A percentile compares a stretch with the other conserved stretches of the same genome.
Conservation (phyloP, 2,797 vertebrate genomes). For the Tokudaia muenninki region DNA sequence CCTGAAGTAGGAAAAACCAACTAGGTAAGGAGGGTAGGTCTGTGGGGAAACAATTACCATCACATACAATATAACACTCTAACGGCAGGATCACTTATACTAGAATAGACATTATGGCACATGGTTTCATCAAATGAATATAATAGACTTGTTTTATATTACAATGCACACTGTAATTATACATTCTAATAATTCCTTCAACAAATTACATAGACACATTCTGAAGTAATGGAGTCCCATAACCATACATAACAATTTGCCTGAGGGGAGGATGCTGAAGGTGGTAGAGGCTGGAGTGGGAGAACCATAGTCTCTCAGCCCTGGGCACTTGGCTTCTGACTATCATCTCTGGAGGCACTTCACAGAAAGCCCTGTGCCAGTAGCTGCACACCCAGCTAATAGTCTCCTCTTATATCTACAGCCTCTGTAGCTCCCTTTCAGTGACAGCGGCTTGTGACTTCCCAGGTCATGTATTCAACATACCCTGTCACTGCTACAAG, state of each 20-base stretch:
- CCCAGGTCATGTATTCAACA: neutral
- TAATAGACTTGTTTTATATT: constrained; percentile 80
- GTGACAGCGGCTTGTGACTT: neutral
- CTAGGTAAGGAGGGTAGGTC: neutral
- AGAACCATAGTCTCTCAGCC: neutral
- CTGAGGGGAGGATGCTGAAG: neutral
- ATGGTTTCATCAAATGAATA: constrained; percentile 77
- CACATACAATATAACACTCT: constrained; percentile 52
- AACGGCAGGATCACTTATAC: constrained; percentile 66
- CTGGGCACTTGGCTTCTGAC: neutral
- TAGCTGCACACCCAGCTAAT: neutral
- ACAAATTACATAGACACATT: constrained; percentile 34
- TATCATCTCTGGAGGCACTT: neutral
- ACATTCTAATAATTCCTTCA: constrained; percentile 80
- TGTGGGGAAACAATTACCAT: constrained; percentile 66
- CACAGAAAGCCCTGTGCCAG: neutral
- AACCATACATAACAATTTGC: neutral
- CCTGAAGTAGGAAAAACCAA: neutral
- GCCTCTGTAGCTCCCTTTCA: neutral
- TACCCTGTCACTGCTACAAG: neutral
- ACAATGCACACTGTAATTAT: constrained; percentile 80
- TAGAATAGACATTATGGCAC: constrained; percentile 72
- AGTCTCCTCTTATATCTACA: neutral
- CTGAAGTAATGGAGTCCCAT: constrained; percentile 63
- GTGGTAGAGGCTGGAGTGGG: neutral